These are phyloP conservation scores for Colletes gigas DNA, from an alignment of 1,140 invertebrate genomes.

Conservation along the genomic window DNA sequence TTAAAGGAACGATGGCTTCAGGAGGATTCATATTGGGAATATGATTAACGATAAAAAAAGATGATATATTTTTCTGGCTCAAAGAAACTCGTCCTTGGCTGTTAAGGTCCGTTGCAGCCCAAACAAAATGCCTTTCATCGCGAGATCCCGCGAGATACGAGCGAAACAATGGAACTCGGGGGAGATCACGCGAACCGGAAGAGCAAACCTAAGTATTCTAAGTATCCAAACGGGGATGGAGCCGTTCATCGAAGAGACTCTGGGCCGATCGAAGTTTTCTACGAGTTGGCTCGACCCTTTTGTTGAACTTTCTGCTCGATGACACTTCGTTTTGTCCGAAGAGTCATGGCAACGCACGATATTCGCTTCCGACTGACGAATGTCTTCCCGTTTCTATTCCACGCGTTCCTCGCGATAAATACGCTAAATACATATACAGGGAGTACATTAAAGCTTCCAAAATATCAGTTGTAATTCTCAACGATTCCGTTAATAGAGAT, in stretches of 20 bases:
- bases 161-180: constrained; percentile 24
- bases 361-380: constrained; percentile 5
- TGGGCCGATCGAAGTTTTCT: constrained; percentile 19
- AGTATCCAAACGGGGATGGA: constrained; percentile 37
- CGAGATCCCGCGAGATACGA: constrained; percentile 22
- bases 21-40: no score
- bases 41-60: no score
- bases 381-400: neutral
- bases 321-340: neutral
- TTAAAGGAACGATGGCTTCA: no score
- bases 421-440: neutral
- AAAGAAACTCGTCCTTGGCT: neutral
- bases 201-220: constrained; percentile 46
- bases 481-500: no score
- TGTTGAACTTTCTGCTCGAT: neutral
- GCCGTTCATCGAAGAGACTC: constrained; percentile 7
- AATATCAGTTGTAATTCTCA: no score
- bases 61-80: no score
- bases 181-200: constrained; percentile 43
- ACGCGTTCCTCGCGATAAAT: neutral
- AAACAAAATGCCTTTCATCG: constrained; percentile 35
- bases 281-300: neutral
- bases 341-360: constrained; percentile 7
- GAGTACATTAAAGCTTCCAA: no score
- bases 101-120: neutral